Evolutionary conservation across 1,140 invertebrate species (phyloP).

Genomic region (Venturia canescens): DNA sequence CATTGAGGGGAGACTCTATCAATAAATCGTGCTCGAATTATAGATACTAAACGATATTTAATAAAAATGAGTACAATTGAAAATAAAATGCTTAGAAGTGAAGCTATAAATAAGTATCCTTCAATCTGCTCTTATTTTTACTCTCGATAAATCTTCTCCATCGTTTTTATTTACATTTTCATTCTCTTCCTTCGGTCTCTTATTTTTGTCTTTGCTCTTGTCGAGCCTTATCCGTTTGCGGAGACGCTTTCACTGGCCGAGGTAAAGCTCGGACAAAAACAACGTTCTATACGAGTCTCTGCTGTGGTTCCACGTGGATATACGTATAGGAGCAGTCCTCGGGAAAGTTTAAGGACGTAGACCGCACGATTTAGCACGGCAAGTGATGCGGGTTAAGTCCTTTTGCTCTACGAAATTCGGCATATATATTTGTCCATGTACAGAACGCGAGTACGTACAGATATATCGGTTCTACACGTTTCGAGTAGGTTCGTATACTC

Average conservation of each 20-base stretch:
- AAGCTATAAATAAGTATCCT: no score
- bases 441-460: background rate
- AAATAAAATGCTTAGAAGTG: no score
- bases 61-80: no score
- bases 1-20: no score
- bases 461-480: background rate
- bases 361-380: background rate
- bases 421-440: background rate
- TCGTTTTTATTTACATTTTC: no score
- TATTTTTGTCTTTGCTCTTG: background rate
- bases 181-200: no score
- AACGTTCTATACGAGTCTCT: background rate
- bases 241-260: background rate
- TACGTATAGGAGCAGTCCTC: background rate
- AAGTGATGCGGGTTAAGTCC: background rate
- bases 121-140: no score
- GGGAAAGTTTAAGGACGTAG: background rate
- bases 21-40: no score
- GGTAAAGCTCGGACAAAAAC: background rate
- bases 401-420: background rate
- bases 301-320: background rate
- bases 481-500: background rate
- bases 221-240: background rate
- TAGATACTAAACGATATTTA: no score
- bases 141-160: no score